Conservation (phyloP, 2,113 vertebrate species). For the Candoia aspera region DNA sequence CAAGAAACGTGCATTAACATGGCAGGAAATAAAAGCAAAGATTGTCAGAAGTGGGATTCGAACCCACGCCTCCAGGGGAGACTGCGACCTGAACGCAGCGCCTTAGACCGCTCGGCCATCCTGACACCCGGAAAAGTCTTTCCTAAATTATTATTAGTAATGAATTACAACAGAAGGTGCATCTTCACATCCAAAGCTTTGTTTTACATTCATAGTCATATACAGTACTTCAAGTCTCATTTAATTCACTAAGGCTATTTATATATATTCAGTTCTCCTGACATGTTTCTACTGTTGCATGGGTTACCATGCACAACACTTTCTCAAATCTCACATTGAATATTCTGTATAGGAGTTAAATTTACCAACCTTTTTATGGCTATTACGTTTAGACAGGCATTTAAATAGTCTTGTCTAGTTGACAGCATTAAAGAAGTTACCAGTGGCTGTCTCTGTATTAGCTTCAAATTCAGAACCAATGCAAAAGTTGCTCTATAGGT, state of each 20-base stretch:
- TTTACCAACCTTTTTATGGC: not conserved
- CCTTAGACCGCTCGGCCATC: slow-evolving; percentile 82
- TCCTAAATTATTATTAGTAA: not conserved
- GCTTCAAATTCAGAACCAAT: not conserved
- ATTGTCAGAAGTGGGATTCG: slow-evolving; percentile 70
- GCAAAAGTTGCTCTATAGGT: not conserved
- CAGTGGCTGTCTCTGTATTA: not conserved
- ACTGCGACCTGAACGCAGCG: slow-evolving; percentile 79
- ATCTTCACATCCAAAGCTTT: not conserved
- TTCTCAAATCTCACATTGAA: not conserved
- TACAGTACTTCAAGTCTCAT: not conserved
- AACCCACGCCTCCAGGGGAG: slow-evolving; percentile 76
- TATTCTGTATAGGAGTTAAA: not conserved
- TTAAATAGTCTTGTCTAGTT: not conserved
- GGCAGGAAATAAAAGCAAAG: rapidly evolving
- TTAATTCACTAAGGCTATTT: not conserved
- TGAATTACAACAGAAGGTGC: not conserved
- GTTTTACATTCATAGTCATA: not conserved
- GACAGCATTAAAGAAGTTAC: not conserved
- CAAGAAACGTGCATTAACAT: not conserved
- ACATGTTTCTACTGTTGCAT: not conserved
- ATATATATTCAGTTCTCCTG: not conserved
- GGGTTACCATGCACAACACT: not conserved
- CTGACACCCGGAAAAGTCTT: not conserved
- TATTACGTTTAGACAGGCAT: not conserved